Percentiles rank a stretch among this genome's conserved stretches.
These are phyloP conservation scores for Hemicordylus capensis DNA, from an alignment of 2,113 vertebrate genomes.

Conservation along the genomic window DNA sequence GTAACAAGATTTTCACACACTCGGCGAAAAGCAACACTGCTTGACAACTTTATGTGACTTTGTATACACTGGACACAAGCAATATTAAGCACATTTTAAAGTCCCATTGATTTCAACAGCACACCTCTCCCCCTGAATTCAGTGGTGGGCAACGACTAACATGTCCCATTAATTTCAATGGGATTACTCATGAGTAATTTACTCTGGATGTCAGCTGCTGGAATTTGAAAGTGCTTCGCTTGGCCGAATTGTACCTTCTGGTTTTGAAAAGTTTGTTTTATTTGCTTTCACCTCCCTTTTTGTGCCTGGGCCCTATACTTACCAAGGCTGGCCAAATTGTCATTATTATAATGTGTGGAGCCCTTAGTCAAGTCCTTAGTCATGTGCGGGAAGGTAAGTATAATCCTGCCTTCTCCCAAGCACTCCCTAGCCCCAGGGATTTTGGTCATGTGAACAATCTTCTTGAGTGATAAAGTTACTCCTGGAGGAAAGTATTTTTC, in stretches of 20 bases:
- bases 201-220: no score
- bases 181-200: no score
- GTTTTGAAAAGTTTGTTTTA: not conserved
- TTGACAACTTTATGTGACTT: not conserved
- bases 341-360: not conserved
- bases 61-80: not conserved
- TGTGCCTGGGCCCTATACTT: not conserved
- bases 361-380: no score
- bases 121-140: no score
- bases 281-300: not conserved
- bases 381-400: no score
- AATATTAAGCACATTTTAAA: not conserved
- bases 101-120: no score
- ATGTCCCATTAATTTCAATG: no score
- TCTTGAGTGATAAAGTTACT: not conserved
- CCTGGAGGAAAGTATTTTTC: not conserved
- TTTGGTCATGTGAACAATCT: no score
- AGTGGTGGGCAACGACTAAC: no score
- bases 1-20: conserved; percentile 14
- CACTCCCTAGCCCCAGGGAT: no score
- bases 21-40: conserved; percentile 28
- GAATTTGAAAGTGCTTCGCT: not conserved
- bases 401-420: no score
- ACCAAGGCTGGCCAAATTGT: not conserved
- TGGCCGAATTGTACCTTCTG: not conserved